Base-by-base conservation (phyloP, 2,888 invertebrate species). In the Morpho deidamia region DNA sequence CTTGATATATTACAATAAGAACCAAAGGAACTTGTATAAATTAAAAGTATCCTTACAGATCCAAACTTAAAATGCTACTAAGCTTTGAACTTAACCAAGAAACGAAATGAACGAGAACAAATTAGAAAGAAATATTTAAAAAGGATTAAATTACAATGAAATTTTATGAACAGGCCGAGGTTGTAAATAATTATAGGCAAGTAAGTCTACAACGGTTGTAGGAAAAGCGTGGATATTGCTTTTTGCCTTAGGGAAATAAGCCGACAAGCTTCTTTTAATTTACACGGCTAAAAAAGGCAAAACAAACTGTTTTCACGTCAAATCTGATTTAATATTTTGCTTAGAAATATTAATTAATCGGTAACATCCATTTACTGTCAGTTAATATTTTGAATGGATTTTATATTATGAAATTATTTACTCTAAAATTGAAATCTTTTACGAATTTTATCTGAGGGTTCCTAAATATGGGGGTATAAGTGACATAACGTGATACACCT, bases 181-280 rank as follows among this genome's bases (percentile, higher is more conserved):
- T 63, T 71, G 70, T 62, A 23, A 23, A 63, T 66, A 59, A 67
- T 63, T 65, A 62, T 61, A 62, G 63, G 56, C 66, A 64, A 70
- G 64, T 68, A 64, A 70, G 64, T 68, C 67, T 64, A 67, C 65
- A 66, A 56, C 65, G 63, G 58, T 62, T 52, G 38, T 4, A 38
- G 23, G 40, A 38, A 49, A 38, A 45, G 46, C 50, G 43, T 47
- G 43, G 47, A 51, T 56, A 50, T 58, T 14, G 56, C 56, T 53
- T 56, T 56, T 56, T 53, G 39, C 56, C 53, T 53, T 23, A 50
- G 46, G 56, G 49, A 53, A 56, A 53, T 44, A 56, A 58, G 51
- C 47, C 44, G 46, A 50, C 53, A 50, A 42, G 42, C 49, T 40
- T 34, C 42, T 46, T 56, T 50, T 23, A 23, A 23, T 50, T 50